These are phyloP conservation scores for Galaxias olidus DNA, from an alignment of 2,797 vertebrate genomes.

Conservation along the genomic window DNA sequence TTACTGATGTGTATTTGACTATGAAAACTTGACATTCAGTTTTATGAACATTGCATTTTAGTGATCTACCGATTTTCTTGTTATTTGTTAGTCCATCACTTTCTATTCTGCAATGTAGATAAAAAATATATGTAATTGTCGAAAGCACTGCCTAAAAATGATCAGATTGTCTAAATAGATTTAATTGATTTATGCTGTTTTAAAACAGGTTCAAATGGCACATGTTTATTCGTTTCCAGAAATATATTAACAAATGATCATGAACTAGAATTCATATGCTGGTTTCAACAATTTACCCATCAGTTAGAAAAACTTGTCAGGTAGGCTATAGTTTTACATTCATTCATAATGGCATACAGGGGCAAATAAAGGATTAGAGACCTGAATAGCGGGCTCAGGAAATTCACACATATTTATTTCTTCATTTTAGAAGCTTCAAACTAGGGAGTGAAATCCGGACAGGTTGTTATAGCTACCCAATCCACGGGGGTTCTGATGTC, in stretches of 20 bases:
- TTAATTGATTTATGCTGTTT: not conserved
- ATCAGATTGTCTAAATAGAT: not conserved
- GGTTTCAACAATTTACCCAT: slow-evolving; percentile 8
- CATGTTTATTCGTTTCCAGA: not conserved
- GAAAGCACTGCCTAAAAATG: not conserved
- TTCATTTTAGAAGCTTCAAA: slow-evolving; percentile 86
- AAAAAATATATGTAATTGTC: not conserved
- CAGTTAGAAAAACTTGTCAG: slow-evolving; percentile 14
- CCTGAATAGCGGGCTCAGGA: slow-evolving; percentile 57
- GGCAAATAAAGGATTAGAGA: slow-evolving; percentile 43
- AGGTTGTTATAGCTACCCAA: slow-evolving; percentile 93
- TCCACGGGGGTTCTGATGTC: slow-evolving; percentile 85
- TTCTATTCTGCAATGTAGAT: no score
- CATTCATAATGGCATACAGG: slow-evolving; percentile 37
- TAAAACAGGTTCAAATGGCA: no score
- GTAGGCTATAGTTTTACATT: slow-evolving; percentile 36
- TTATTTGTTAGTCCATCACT: no score
- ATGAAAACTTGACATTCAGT: no score
- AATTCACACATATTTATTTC: slow-evolving; percentile 80
- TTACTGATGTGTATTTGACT: no score
- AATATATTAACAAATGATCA: no score
- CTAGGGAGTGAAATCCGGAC: slow-evolving; percentile 88
- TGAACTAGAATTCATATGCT: not conserved
- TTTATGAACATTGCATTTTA: not conserved
- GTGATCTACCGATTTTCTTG: no score